Evolutionary conservation across 2,113 vertebrate genomes (phyloP), one percentile per base, ranked within the genome.

Genomic region (Cryptomyrus ogoouensis): DNA sequence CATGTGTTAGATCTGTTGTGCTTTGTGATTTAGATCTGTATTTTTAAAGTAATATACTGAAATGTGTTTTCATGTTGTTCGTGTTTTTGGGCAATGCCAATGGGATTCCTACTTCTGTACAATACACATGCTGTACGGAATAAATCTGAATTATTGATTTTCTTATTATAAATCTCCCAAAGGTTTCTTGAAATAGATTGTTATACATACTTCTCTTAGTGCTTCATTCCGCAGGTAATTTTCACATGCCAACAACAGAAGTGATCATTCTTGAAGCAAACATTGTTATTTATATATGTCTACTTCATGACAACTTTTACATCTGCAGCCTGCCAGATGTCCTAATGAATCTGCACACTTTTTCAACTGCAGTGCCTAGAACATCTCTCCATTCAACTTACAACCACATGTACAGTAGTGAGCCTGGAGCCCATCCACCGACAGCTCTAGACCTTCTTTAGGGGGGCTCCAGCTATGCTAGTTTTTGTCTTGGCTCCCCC

Each of bases 91-190:
- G 21, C 42, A 47, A 46, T 84, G 44, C 83, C 83, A 84, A 10
- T n/a, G 83, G 24, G 44, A 84, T 47, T 84, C 83, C 19, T 42
- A 7, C 44, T 21, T 84, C 15, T 27, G 21, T 47, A 21, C 77
- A 46, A 17, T 83, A 83, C 24, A 44, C 44, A 47, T 39, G 31
- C 42, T 47, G 80, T 13, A 84, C 3, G 0, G 19, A 84, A 46
- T 84, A 84, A 84, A 19, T 84, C 35, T 80, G 35, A 80, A 80
- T 39, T 80, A 80, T 39, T 80, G 74, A 80, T 80, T 80, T 19
- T 42, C 15, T 80, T 80, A 39, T 80, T 80, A 80, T 80, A 42
- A 17, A 80, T 39, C 35, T 80, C 74, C n/a, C 12, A 80, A 39
- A 42, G 35, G 74, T 80, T 80, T 80, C 15, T 80, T 80, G 74